phyloP scores from a whole-genome alignment of 23 tunicate species.

The Trididemnum clinides region DNA sequence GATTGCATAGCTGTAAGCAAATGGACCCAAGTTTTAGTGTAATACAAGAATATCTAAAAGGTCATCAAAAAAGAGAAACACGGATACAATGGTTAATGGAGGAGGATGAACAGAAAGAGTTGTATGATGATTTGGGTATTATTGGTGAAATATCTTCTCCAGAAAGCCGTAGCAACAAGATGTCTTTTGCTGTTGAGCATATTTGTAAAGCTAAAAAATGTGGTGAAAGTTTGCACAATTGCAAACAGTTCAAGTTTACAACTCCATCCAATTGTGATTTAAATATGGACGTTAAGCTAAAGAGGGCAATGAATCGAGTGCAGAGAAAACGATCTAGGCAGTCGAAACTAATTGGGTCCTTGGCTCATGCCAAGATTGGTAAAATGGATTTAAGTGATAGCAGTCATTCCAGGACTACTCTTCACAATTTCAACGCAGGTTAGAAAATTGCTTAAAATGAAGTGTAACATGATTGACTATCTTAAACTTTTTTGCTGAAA shows the following conservation, averaged over 20 bases:
- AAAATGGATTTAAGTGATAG: slow-evolving; percentile 30
- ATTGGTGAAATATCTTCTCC: slow-evolving; percentile 85
- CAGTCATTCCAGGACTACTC: not conserved
- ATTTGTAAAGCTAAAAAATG: not conserved
- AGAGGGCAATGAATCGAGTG: slow-evolving; percentile 13
- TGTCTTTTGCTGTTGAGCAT: slow-evolving; percentile 7
- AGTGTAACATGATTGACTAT: no score
- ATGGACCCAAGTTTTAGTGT: not conserved
- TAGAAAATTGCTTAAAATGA: no score
- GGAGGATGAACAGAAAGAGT: slow-evolving; percentile 54
- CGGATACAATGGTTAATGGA: slow-evolving; percentile 58
- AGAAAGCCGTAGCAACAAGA: not conserved
- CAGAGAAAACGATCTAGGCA: slow-evolving; percentile 32
- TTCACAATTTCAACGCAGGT: no score
- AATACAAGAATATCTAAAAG: slow-evolving; percentile 4
- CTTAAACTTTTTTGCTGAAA: no score
- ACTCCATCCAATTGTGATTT: slow-evolving; percentile 15
- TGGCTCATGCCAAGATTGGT: slow-evolving; percentile 35
- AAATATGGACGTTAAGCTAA: slow-evolving; percentile 20
- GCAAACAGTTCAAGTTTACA: slow-evolving; percentile 5
- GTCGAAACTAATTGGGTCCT: not conserved
- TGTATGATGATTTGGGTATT: slow-evolving; percentile 86
- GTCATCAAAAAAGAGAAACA: slow-evolving; percentile 38
- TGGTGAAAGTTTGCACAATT: not conserved
- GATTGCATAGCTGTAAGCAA: no score